Percentiles rank a stretch among this genome's conserved stretches.
phyloP scores from a whole-genome alignment of 2,113 vertebrate species.

The Ammodytes marinus region DNA sequence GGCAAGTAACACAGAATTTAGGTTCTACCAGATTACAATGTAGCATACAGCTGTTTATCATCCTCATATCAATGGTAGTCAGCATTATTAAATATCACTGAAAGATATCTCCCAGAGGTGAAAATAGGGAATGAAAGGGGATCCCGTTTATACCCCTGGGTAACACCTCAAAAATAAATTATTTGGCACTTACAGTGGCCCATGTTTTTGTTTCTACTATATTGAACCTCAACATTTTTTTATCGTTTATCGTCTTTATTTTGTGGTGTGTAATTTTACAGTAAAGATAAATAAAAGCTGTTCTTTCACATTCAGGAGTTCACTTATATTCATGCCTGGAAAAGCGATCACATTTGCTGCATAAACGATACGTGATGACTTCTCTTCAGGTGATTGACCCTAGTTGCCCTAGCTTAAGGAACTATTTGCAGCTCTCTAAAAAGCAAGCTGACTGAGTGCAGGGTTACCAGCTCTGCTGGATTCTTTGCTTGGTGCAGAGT shows the following conservation, averaged over 20 bases:
- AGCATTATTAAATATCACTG: background rate
- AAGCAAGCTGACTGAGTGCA: conserved; percentile 41
- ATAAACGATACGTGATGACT: conserved; percentile 28
- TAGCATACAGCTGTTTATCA: background rate
- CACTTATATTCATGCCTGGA: conserved; percentile 31
- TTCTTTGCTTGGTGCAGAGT: conserved; percentile 45
- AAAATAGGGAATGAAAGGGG: background rate
- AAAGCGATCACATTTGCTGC: conserved; percentile 29
- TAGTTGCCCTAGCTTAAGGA: conserved; percentile 34
- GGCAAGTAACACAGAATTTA: background rate
- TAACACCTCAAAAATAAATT: background rate
- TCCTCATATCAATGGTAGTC: background rate
- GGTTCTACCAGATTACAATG: background rate
- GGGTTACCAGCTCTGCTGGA: conserved; percentile 51
- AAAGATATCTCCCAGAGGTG: background rate
- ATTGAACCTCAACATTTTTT: background rate
- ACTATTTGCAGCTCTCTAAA: conserved; percentile 50
- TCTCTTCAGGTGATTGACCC: conserved; percentile 58
- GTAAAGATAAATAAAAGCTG: background rate
- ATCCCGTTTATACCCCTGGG: background rate
- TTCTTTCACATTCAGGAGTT: background rate
- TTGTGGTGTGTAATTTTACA: background rate
- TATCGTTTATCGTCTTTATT: background rate
- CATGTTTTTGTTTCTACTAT: background rate
- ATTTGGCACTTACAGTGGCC: background rate